Conservation (phyloP, 2,797 vertebrate species). For the Huso huso region DNA sequence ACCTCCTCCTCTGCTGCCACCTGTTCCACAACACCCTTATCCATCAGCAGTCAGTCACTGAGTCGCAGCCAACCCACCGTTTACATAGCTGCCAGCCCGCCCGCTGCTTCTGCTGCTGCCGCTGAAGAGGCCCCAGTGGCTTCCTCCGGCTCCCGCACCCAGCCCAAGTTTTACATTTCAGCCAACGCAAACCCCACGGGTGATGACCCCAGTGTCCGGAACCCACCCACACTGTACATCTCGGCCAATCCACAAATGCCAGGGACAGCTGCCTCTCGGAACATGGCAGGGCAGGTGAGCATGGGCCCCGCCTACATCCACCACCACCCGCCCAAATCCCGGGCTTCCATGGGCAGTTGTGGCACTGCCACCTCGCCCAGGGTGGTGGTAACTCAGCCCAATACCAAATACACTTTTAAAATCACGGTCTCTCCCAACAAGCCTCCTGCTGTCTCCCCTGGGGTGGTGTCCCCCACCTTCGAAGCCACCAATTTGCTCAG, state of each 20-base stretch:
- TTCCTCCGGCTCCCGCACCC: conserved; percentile 59
- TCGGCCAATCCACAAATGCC: conserved; percentile 82
- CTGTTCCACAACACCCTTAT: conserved; percentile 66
- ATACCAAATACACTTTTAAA: conserved; percentile 99
- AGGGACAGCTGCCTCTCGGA: conserved; percentile 67
- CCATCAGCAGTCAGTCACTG: conserved; percentile 77
- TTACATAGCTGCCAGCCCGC: conserved; percentile 92
- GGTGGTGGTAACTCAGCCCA: conserved; percentile 96
- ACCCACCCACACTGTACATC: conserved; percentile 92
- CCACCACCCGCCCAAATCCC: conserved; percentile 94
- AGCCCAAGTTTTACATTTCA: conserved; percentile 94
- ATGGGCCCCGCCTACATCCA: conserved; percentile 98
- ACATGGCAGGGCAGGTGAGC: conserved; percentile 89
- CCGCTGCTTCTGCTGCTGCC: conserved; percentile 59
- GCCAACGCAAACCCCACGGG: conserved; percentile 64
- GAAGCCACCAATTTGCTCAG: conserved; percentile 94
- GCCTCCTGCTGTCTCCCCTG: conserved; percentile 91
- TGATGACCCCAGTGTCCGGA: conserved; percentile 76
- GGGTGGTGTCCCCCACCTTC: conserved; percentile 95
- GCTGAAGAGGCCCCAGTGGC: conserved; percentile 43
- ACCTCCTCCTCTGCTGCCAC: conserved; percentile 37
- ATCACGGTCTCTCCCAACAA: conserved; percentile 98
- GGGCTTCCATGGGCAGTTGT: conserved; percentile 68
- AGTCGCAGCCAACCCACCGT: conserved; percentile 92
- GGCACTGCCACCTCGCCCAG: conserved; percentile 84